Evolutionary conservation across 1,140 invertebrate species (phyloP).

Genomic region (Elymnias hypermnestra): DNA sequence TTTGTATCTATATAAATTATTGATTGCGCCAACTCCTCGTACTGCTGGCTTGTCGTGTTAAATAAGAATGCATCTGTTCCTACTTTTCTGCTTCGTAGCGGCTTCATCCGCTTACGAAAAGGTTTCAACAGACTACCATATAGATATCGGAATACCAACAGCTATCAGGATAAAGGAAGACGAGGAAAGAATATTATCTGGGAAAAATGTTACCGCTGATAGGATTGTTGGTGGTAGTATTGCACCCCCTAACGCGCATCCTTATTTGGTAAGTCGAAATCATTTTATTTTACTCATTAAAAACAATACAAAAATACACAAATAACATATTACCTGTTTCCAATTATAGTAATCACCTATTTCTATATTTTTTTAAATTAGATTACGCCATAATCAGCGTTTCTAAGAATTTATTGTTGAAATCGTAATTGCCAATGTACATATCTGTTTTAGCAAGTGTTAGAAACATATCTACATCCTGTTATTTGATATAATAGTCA

Average conservation of each 20-base stretch:
- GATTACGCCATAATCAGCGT: no score
- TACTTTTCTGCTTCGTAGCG: constrained; percentile 20
- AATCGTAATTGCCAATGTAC: no score
- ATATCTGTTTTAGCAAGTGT: no score
- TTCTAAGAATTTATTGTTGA: no score
- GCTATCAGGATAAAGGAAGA: constrained; percentile 33
- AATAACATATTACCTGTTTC: no score
- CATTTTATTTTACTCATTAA: no score
- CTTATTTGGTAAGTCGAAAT: constrained; percentile 43
- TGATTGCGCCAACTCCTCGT: background rate
- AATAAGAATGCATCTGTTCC: constrained; percentile 28
- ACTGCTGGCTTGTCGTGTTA: background rate
- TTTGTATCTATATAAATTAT: constrained; percentile 3
- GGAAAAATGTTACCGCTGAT: background rate
- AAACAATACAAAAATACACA: no score
- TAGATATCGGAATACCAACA: constrained; percentile 34
- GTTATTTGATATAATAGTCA: no score
- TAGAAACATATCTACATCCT: no score
- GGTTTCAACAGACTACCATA: constrained; percentile 28
- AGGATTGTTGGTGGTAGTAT: constrained; percentile 38
- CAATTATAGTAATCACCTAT: no score
- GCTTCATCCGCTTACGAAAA: constrained; percentile 13
- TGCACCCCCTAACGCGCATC: constrained; percentile 27
- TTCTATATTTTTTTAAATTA: no score
- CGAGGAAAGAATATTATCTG: constrained; percentile 27